Conservation (phyloP, 2,113 vertebrate genomes). For the Sturnira hondurensis region DNA sequence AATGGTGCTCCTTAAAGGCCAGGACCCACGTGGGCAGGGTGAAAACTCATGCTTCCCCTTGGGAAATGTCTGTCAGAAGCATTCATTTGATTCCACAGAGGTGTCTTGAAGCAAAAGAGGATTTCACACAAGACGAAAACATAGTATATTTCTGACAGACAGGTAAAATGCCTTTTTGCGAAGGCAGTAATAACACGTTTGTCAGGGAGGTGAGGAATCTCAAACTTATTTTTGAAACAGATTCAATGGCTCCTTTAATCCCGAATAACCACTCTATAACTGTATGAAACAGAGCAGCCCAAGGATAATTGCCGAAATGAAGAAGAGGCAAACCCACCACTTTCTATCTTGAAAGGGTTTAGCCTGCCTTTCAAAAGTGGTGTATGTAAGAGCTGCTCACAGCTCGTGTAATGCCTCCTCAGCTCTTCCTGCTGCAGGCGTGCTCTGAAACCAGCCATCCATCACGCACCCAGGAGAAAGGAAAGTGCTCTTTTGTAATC, state of each 20-base stretch:
- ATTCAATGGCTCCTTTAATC: slow-evolving; percentile 69
- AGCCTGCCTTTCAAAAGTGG: slow-evolving; percentile 27
- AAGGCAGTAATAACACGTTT: slow-evolving; percentile 62
- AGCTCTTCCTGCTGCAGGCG: not conserved
- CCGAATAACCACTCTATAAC: slow-evolving; percentile 57
- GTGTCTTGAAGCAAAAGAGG: slow-evolving; percentile 49
- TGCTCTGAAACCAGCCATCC: not conserved
- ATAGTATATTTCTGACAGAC: slow-evolving; percentile 63
- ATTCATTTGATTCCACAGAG: slow-evolving; percentile 23
- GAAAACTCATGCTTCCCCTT: not conserved
- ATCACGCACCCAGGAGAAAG: not conserved
- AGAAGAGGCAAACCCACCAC: slow-evolving; percentile 37
- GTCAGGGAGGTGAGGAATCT: slow-evolving; percentile 35
- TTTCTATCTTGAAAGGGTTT: slow-evolving; percentile 49
- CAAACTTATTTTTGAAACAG: slow-evolving; percentile 66
- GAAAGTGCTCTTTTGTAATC: slow-evolving; percentile 35
- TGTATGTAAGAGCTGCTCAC: not conserved
- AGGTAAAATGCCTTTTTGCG: slow-evolving; percentile 60
- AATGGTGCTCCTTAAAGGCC: slow-evolving; percentile 2
- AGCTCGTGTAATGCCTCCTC: not conserved
- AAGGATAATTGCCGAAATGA: slow-evolving; percentile 55
- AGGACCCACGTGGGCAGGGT: not conserved
- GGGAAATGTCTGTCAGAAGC: slow-evolving; percentile 37
- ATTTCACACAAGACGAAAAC: slow-evolving; percentile 61
- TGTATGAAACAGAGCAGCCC: slow-evolving; percentile 36